Conservation (phyloP, 2,888 invertebrate species). For the Mythimna impura region DNA sequence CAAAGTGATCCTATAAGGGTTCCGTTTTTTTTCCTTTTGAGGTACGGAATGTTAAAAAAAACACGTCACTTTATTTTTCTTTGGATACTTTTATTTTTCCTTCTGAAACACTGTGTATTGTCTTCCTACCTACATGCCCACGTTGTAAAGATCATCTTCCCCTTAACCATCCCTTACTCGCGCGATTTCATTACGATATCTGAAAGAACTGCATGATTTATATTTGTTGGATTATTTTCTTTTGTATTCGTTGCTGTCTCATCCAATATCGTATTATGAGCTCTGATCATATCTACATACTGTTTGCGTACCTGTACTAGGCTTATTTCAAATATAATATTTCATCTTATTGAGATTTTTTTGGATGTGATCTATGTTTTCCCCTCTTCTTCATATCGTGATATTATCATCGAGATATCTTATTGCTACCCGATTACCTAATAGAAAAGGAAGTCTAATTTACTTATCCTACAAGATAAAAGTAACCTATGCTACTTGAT, state of each 20-base stretch:
- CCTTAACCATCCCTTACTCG: constrained; percentile 64
- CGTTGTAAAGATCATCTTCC: constrained; percentile 23
- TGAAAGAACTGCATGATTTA: constrained; percentile 74
- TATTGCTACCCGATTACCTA: too few species aligned
- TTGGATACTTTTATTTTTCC: neutral
- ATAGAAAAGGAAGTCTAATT: too few species aligned
- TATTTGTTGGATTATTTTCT: constrained; percentile 68
- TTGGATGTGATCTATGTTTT: constrained; percentile 2
- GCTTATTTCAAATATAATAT: constrained; percentile 39
- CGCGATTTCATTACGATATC: constrained; percentile 86
- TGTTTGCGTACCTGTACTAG: constrained; percentile 41
- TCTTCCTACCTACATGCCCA: neutral
- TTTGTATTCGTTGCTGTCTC: constrained; percentile 71
- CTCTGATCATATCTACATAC: constrained; percentile 60
- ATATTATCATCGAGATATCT: too few species aligned
- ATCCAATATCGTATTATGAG: constrained; percentile 65
- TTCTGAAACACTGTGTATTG: neutral
- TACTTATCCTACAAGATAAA: too few species aligned
- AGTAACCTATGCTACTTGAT: too few species aligned
- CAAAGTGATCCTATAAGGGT: too few species aligned
- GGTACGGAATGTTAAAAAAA: too few species aligned
- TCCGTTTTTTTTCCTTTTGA: too few species aligned
- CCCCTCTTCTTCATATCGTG: neutral
- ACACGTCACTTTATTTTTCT: too few species aligned
- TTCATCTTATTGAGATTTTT: constrained; percentile 7